phyloP scores from a whole-genome alignment of 2,113 vertebrate genomes.

The Probosciger aterrimus region DNA sequence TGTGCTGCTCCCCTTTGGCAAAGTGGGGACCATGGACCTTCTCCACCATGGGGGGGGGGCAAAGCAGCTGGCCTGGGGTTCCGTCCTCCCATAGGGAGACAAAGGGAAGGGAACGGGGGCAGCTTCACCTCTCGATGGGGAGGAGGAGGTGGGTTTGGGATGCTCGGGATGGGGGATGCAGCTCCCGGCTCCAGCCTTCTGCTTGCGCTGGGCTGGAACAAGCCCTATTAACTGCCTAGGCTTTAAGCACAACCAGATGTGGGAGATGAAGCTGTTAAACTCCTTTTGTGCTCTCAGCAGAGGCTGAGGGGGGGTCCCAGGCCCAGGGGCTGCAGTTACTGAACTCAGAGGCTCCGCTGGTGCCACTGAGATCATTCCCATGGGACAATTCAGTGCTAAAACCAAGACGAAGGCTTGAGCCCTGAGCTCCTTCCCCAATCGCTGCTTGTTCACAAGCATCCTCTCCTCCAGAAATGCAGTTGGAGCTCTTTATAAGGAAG shows the following conservation, averaged over 20 bases:
- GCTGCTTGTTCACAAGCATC: fast-evolving
- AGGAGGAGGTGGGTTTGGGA: neutral
- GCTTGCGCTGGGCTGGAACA: neutral
- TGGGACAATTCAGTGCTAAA: neutral
- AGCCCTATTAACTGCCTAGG: neutral
- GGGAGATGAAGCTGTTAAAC: slow-evolving; percentile 44
- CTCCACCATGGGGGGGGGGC: neutral
- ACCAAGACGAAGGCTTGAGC: neutral
- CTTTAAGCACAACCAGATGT: slow-evolving; percentile 70
- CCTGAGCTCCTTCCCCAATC: fast-evolving
- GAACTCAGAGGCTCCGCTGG: neutral
- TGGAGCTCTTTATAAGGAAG: neutral
- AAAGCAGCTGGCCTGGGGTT: fast-evolving
- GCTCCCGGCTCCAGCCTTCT: neutral
- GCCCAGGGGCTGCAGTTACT: neutral
- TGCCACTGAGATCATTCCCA: fast-evolving
- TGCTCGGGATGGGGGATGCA: neutral
- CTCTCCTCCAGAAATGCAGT: fast-evolving
- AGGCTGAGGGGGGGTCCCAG: neutral
- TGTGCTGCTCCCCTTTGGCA: neutral
- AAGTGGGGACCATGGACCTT: fast-evolving
- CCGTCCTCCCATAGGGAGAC: neutral
- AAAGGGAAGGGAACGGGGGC: neutral
- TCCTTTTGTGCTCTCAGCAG: neutral
- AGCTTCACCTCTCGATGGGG: neutral